Evolutionary conservation across 1,140 invertebrate species (phyloP), one percentile per base, ranked within the genome.

Genomic region (Nasonia vitripennis): DNA sequence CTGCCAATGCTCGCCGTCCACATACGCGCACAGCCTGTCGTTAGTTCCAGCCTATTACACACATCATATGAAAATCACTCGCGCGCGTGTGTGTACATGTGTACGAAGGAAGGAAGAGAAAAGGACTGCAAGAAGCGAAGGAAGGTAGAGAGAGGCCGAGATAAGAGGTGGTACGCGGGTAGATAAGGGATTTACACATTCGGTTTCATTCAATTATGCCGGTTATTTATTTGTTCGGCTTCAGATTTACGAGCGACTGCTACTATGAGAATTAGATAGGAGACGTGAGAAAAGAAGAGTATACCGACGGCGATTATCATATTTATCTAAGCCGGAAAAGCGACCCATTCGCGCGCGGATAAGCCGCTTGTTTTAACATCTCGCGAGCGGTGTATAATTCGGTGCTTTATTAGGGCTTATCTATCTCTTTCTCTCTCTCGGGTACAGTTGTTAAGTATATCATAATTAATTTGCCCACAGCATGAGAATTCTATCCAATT

Each of bases 31-130:
- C 81, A 41, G 34, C 51, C 34, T 27, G 77, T 73, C 77, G 83
- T 84, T 79, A 84, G 77, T 84, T 84, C 68, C 83, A 80, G 77
- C 77, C 70, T 77, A 84, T 84, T 84, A 84, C 77, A 71, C 83
- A 79, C 77, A 84, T 79, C 83, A 79, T 79, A 74, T 77, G 83
- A 84, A 84, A 70, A 79, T 84, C 77, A 80, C 68, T 45, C 55
- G 75, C 17, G 17, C 3, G 73, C n/a, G 23, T 73, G 51, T 37
- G 31, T 34, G n/a, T 37, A 12, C 27, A 51, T 11, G 62, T 41
- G 31, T 51, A 73, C 17, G 81, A 70, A 23, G 11, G 73, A 5
- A 51, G 74, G 67, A 51, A 10, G 62, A 71, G 23, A n/a, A 55
- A n/a, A 78, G 62, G 41, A 51, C 67, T 17, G 34, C 11, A 55